Base-by-base conservation (phyloP, 2,797 vertebrate species). In the Myoxocephalus aenaeus region DNA sequence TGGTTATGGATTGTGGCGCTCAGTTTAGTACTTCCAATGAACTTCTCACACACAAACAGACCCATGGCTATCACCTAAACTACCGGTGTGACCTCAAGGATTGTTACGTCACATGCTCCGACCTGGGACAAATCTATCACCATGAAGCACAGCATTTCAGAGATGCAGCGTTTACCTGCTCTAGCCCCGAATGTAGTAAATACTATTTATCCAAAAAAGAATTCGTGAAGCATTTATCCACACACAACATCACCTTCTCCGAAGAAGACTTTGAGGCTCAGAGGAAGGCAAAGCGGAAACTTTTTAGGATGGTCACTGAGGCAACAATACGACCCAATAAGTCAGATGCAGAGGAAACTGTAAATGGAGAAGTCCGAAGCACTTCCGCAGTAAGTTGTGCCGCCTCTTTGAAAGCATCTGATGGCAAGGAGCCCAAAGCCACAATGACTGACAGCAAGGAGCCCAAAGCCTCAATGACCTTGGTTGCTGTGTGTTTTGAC, bases 91-190 rank as follows among this genome's bases (percentile, higher is more conserved):
- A 97, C 87, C 94, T 99, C 8, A 96, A 96, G n/a, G 98, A 97
- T 69, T 99, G 98, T 69, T 96, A 94, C 17, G 94, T 98, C 50
- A 96, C 97, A 22, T 99, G 97, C 90, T 96, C 97, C 51, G 98
- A 99, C 84, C 87, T 99, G 22, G 98, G 96, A 67, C 97, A 98
- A 71, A 96, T 99, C 18, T 99, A 99, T 90, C 98, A 99, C 81
- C 98, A 99, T 0, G 98, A 99, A 92, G 98, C 98, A 15, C 98
- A 99, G 90, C 98, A 99, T 86, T 99, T 99, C 92, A 95, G 98
- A 80, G 97, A 99, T 46, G 98, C 98, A 0, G 97, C 98, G 0
- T 99, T 98, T 51, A 97, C 95, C 4, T 99, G 98, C 85, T 96
- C 93, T 7, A 95, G 94, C 54, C 87, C 93, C 12, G 96, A 96